Conservation (phyloP, 2,113 vertebrate species). For the Brachypteracias leptosomus region DNA sequence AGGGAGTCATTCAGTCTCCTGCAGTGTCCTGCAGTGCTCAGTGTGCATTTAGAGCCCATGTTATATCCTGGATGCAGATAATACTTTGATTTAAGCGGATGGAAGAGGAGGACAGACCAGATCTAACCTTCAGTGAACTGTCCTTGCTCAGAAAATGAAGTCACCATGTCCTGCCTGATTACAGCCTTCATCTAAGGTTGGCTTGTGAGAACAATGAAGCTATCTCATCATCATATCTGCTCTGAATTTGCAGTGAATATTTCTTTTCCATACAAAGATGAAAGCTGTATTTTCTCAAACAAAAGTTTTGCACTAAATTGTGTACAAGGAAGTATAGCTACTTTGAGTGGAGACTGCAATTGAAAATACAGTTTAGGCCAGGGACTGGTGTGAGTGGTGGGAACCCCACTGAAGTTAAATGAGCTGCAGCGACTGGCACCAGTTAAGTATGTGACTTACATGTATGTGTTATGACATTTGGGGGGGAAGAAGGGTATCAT, state of each 20-base stretch:
- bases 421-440: neutral
- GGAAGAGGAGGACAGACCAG: neutral
- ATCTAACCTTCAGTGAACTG: neutral
- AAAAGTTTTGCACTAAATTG: neutral
- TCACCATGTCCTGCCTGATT: neutral
- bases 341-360: neutral
- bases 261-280: neutral
- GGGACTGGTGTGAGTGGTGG: neutral
- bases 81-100: neutral
- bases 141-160: neutral
- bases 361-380: neutral
- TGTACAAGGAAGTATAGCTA: neutral
- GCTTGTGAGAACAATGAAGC: neutral
- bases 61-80: neutral
- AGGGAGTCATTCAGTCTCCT: neutral
- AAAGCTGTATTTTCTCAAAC: neutral
- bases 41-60: neutral
- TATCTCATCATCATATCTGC: neutral
- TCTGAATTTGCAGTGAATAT: neutral
- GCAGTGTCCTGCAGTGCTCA: neutral
- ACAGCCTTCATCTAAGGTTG: neutral
- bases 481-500: accelerated
- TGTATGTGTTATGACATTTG: no score
- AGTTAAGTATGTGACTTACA: neutral
- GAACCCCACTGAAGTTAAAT: neutral